Conservation (phyloP, 2,888 invertebrate genomes). For the Cremastobaeus sp. region DNA sequence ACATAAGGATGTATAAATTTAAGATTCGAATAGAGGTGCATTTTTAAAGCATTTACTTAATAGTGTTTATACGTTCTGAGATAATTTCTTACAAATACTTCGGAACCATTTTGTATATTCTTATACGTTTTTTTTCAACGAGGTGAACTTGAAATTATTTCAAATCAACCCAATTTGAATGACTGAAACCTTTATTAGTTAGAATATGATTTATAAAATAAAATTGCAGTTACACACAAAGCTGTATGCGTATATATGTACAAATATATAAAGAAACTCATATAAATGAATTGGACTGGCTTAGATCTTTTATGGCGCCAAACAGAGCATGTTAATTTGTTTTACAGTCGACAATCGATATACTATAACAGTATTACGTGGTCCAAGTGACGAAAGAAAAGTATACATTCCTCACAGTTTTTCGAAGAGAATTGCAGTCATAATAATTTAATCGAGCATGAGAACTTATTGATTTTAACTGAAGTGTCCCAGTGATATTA, state of each 20-base stretch:
- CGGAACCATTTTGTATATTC: constrained; percentile 5
- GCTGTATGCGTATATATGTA: too few species aligned
- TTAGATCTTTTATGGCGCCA: too few species aligned
- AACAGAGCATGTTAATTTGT: constrained; percentile 15
- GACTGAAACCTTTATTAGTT: constrained; percentile 16
- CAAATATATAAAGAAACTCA: too few species aligned
- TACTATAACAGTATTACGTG: constrained; percentile 42
- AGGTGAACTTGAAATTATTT: constrained; percentile 5
- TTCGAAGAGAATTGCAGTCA: too few species aligned
- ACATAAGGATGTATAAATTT: constrained; percentile 1
- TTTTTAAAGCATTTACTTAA: constrained; percentile 26
- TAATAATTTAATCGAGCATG: too few species aligned
- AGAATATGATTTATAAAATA: too few species aligned
- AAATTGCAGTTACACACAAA: too few species aligned
- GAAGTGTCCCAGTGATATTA: too few species aligned
- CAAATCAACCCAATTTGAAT: background rate
- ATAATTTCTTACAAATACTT: constrained; percentile 22
- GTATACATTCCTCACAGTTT: constrained; percentile 30
- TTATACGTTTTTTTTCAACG: constrained; percentile 4
- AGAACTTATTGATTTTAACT: too few species aligned
- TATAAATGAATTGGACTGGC: too few species aligned
- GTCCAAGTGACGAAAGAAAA: constrained; percentile 30
- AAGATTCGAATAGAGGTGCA: constrained; percentile 5
- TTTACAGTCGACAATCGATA: constrained; percentile 37
- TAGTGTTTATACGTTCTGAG: constrained; percentile 12